Percentiles rank a stretch among this genome's conserved stretches.
Evolutionary conservation across 2,113 vertebrate genomes (phyloP).

Genomic region (Scophthalmus maximus): DNA sequence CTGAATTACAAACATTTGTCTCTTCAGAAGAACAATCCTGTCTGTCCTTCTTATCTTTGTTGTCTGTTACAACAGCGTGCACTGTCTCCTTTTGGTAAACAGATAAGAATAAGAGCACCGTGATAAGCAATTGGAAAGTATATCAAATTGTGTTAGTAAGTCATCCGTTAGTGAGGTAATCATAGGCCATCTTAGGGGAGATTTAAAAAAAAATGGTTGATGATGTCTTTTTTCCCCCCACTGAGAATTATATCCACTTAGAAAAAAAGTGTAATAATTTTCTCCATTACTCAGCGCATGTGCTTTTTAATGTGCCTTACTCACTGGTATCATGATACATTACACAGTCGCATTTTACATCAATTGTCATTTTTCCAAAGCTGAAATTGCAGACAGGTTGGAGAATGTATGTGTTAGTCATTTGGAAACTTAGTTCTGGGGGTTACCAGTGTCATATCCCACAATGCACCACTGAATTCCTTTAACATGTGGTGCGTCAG

Average conservation of each 20-base stretch:
- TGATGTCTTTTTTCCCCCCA: neutral
- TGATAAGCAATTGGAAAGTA: constrained; percentile 32
- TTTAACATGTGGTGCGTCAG: constrained; percentile 89
- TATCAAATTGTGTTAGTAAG: constrained; percentile 1
- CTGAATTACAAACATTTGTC: constrained; percentile 51
- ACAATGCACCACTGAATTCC: constrained; percentile 85
- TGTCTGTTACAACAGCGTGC: constrained; percentile 37
- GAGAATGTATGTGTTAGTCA: constrained; percentile 83
- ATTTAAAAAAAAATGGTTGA: neutral
- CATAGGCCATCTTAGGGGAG: neutral
- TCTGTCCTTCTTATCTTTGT: constrained; percentile 51
- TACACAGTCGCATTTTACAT: constrained; percentile 24
- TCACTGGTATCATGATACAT: constrained; percentile 7
- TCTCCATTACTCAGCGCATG: neutral
- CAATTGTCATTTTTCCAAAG: constrained; percentile 52
- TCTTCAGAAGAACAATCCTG: constrained; percentile 32
- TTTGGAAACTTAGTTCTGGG: constrained; percentile 79
- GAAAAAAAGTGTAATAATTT: neutral
- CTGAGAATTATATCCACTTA: neutral
- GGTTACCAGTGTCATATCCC: constrained; percentile 81
- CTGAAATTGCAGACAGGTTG: constrained; percentile 55
- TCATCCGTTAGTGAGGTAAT: constrained; percentile 6
- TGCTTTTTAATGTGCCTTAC: neutral
- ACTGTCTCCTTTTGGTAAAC: constrained; percentile 50
- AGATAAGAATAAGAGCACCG: constrained; percentile 38